Percentiles rank a stretch among this genome's conserved stretches.
Evolutionary conservation across 2,113 vertebrate genomes (phyloP).

Genomic region (Mormoops blainvillei): DNA sequence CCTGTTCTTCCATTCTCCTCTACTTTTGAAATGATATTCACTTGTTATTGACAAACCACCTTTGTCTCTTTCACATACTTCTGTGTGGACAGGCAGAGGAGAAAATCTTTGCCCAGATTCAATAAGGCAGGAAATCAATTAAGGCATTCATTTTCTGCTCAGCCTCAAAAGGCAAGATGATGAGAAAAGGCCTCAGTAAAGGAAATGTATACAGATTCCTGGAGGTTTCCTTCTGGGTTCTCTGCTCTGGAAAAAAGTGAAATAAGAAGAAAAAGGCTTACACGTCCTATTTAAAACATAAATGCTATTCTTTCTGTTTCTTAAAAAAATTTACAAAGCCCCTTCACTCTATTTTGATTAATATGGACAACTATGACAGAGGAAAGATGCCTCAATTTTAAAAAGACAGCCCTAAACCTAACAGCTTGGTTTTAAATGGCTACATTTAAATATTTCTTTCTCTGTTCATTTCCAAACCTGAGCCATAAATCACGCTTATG

Average conservation of each 20-base stretch:
- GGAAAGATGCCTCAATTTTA: slow-evolving; percentile 61
- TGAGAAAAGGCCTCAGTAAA: slow-evolving; percentile 11
- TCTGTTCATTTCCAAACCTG: slow-evolving; percentile 54
- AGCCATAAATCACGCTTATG: slow-evolving; percentile 61
- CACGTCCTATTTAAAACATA: neutral
- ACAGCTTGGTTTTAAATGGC: slow-evolving; percentile 42
- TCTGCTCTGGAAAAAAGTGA: slow-evolving; percentile 18
- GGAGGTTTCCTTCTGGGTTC: slow-evolving; percentile 25
- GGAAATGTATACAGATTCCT: slow-evolving; percentile 29
- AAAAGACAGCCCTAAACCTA: slow-evolving; percentile 36
- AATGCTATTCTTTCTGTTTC: neutral
- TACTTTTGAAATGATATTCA: slow-evolving; percentile 35
- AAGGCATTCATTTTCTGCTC: slow-evolving; percentile 72
- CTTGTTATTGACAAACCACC: slow-evolving; percentile 44
- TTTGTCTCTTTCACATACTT: slow-evolving; percentile 48
- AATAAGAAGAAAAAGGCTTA: neutral
- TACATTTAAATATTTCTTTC: slow-evolving; percentile 65
- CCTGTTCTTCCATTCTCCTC: neutral
- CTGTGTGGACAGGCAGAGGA: slow-evolving; percentile 24
- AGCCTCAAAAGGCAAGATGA: slow-evolving; percentile 56
- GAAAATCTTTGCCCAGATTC: slow-evolving; percentile 60
- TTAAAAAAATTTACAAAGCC: neutral
- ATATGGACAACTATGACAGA: slow-evolving; percentile 43
- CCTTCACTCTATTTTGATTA: slow-evolving; percentile 31
- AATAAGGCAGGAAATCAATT: slow-evolving; percentile 75